Base-by-base conservation (phyloP, 1,140 invertebrate genomes). In the Magallana gigas region DNA sequence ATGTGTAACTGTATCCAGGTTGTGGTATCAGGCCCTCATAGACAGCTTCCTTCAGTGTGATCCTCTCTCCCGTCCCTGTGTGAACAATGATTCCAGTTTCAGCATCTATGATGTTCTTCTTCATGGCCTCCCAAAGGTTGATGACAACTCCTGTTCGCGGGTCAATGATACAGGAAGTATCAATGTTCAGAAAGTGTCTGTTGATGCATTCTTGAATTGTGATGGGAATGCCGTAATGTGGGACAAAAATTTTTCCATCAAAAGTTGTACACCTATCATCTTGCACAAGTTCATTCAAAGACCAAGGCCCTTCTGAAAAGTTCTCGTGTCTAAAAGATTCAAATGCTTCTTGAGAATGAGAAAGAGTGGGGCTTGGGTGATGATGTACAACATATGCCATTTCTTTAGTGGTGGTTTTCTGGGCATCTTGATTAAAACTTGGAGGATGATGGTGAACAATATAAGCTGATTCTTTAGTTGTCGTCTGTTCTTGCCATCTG, bases 51-150 rank as follows among this genome's bases (percentile, higher is more conserved):
- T 90, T 89, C 0, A 94, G 84, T 57, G 92, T 91, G 48, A 93
- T 92, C 64, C 88, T 91, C 86, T 92, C 90, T 36, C 89, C 91
- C 36, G 91, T 92, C 60, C 86, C 91, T 36, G 85, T 85, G 85
- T 94, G 91, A 80, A 91, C 97, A 87, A 98, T 88, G 96, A 96
- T 96, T 36, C 97, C 97, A n/a, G 96, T 96, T 82, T 96, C 95
- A 0, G 96, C 96, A 93, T 98, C 97, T 92, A 97, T 97, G 83
- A 97, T 96, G 23, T 97, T 97, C 94, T 97, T 97, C 89, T 97
- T 97, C 11, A 98, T 96, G 1, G 97, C 97, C 94, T 98, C 97
- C 1, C 97, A 97, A 16, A 98, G 95, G 84, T 97, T 97, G 0
- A 99, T 91, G 4, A 96, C 93, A 89, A 97, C 92, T 83, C 92